Evolutionary conservation across 2,113 vertebrate species (phyloP).

Genomic region (Thunnus thynnus): DNA sequence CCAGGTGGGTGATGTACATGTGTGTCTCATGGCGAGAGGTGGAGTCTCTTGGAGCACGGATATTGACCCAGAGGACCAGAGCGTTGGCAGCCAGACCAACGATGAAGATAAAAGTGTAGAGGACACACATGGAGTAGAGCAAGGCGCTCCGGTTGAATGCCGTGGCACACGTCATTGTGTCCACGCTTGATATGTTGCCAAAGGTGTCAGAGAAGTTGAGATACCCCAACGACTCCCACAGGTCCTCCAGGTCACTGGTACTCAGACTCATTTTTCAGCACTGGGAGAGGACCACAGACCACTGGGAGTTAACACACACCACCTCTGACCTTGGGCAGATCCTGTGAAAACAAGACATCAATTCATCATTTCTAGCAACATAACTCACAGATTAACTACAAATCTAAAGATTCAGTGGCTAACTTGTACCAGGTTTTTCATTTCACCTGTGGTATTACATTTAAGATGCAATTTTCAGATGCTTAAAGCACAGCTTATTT

Average conservation of each 20-base stretch:
- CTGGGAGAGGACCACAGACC: constrained; percentile 31
- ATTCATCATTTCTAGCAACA: constrained; percentile 38
- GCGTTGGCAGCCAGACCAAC: constrained; percentile 92
- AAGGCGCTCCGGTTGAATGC: constrained; percentile 87
- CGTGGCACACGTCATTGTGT: constrained; percentile 83
- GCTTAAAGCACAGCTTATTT: constrained; percentile 48
- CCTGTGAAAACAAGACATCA: constrained; percentile 66
- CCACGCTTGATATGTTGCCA: constrained; percentile 85
- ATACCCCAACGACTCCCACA: constrained; percentile 82
- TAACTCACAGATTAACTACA: background rate
- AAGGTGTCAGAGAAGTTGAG: constrained; percentile 88
- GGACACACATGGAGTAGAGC: constrained; percentile 89
- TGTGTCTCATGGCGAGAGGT: constrained; percentile 92
- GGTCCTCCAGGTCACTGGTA: constrained; percentile 80
- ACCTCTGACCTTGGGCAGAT: constrained; percentile 33
- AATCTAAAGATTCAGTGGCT: constrained; percentile 14
- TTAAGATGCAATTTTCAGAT: constrained; percentile 44
- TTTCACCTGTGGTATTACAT: constrained; percentile 16
- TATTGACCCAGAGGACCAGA: constrained; percentile 94
- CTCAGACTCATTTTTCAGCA: constrained; percentile 81
- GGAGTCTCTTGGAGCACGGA: constrained; percentile 90
- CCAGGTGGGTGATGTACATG: constrained; percentile 94
- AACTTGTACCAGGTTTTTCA: constrained; percentile 2
- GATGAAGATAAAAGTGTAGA: constrained; percentile 95
- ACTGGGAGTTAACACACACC: constrained; percentile 48